phyloP scores from a whole-genome alignment of 2,888 invertebrate genomes.

The Drosophila algonquin region DNA sequence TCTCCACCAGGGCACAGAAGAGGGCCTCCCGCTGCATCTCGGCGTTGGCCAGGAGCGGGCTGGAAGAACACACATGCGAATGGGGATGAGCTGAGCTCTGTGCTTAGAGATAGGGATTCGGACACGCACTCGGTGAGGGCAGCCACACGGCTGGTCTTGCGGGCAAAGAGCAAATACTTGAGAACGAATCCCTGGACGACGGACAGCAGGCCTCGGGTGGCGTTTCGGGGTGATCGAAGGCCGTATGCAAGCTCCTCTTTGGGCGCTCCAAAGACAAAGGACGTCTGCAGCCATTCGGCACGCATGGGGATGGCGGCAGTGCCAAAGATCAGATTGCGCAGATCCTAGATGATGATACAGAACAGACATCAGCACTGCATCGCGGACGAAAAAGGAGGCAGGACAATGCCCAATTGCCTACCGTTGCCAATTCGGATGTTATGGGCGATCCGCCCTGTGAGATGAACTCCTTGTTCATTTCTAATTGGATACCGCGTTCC shows the following conservation, averaged over 20 bases:
- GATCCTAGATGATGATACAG: conserved; percentile 84
- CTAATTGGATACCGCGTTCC: conserved; percentile 48
- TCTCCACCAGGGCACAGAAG: conserved; percentile 88
- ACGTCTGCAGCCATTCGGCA: conserved; percentile 89
- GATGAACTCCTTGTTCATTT: conserved; percentile 81
- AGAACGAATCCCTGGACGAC: conserved; percentile 89
- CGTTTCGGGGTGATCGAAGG: conserved; percentile 88
- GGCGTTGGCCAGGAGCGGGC: conserved; percentile 87
- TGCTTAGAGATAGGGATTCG: neutral
- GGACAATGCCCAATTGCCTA: conserved; percentile 84
- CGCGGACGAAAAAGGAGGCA: neutral
- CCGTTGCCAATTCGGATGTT: conserved; percentile 87
- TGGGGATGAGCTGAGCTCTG: neutral
- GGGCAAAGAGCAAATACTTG: conserved; percentile 88
- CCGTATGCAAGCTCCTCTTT: conserved; percentile 85
- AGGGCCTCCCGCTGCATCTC: conserved; percentile 89
- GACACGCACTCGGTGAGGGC: conserved; percentile 66
- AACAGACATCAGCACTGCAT: conserved; percentile 3
- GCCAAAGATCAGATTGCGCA: conserved; percentile 88
- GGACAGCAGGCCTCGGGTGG: conserved; percentile 86
- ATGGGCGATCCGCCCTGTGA: conserved; percentile 87
- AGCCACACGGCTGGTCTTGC: conserved; percentile 54
- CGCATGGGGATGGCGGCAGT: conserved; percentile 88
- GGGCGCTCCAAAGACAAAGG: conserved; percentile 87
- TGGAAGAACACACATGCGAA: conserved; percentile 68